These are phyloP conservation scores for Orcinus orca DNA, from an alignment of 2,113 vertebrate species.

Conservation along the genomic window DNA sequence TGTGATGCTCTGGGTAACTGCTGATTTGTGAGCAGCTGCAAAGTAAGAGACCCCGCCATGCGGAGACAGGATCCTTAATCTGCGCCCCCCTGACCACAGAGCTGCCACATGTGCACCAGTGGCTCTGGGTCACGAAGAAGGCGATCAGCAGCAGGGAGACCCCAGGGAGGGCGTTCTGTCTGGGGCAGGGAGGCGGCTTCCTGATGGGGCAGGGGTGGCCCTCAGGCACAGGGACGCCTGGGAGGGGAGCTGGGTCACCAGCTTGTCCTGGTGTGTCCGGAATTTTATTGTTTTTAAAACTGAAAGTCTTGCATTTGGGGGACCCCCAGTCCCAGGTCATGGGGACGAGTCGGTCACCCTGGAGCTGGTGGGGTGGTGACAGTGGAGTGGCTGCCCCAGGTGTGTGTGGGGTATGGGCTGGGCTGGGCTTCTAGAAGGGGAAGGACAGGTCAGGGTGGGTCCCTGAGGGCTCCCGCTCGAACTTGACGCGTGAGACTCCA, in stretches of 20 bases:
- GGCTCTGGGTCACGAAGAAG: neutral
- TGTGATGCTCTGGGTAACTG: too few relatives aligned
- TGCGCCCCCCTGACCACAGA: accelerated
- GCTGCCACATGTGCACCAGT: accelerated
- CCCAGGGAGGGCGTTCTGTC: neutral
- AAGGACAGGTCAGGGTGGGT: neutral
- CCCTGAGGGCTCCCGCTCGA: neutral
- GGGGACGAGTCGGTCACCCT: neutral
- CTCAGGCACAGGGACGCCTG: accelerated
- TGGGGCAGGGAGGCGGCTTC: too few relatives aligned
- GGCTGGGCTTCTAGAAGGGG: neutral
- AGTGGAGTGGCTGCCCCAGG: neutral
- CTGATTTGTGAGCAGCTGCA: neutral
- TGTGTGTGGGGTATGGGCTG: neutral
- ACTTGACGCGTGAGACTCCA: neutral
- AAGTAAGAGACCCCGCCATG: accelerated
- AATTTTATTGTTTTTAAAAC: neutral
- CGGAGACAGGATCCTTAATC: neutral
- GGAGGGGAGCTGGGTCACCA: too few relatives aligned
- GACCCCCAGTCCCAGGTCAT: neutral
- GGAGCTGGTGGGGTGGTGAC: neutral
- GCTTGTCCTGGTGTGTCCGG: neutral
- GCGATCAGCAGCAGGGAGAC: neutral
- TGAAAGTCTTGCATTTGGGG: neutral
- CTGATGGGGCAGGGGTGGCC: too few relatives aligned